A percentile compares a stretch with the other conserved stretches of the same genome.
Conservation (phyloP, 64 coral and sea anemone species). For the Catalaphyllia jardinei region DNA sequence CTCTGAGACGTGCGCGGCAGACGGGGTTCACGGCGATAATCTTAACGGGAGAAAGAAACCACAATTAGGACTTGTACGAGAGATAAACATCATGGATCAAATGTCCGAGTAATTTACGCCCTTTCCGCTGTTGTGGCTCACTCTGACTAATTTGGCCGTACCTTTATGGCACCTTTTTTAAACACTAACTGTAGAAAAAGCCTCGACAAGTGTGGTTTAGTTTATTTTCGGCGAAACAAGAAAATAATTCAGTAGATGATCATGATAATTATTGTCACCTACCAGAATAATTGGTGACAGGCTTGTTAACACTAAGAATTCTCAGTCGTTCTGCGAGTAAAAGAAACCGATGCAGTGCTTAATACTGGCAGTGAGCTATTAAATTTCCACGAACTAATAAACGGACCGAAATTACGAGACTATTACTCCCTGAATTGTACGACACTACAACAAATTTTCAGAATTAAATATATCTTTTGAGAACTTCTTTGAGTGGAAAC, state of each 20-base stretch:
- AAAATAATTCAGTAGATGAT: not conserved
- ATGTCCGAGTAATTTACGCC: too few species aligned
- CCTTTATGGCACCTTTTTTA: too few species aligned
- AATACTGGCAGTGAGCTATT: not conserved
- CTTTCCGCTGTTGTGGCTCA: too few species aligned
- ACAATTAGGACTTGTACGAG: not conserved
- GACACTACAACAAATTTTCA: too few species aligned
- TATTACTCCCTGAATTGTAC: too few species aligned
- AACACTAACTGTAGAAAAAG: too few species aligned
- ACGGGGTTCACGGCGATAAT: not conserved
- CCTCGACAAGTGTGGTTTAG: not conserved
- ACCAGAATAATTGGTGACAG: not conserved
- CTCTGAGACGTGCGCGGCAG: not conserved
- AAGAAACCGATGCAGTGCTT: too few species aligned
- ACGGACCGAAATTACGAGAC: too few species aligned
- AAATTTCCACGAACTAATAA: not conserved
- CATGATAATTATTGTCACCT: not conserved
- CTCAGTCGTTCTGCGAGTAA: not conserved
- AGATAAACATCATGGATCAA: too few species aligned
- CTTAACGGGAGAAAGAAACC: not conserved
- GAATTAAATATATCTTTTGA: too few species aligned
- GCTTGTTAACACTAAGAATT: not conserved
- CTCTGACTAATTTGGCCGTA: too few species aligned
- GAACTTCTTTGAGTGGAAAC: too few species aligned
- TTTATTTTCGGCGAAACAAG: not conserved